Percentiles rank a stretch among this genome's conserved stretches.
Evolutionary conservation across 2,797 vertebrate species (phyloP).

Genomic region (Microctenopoma steveboyesi): DNA sequence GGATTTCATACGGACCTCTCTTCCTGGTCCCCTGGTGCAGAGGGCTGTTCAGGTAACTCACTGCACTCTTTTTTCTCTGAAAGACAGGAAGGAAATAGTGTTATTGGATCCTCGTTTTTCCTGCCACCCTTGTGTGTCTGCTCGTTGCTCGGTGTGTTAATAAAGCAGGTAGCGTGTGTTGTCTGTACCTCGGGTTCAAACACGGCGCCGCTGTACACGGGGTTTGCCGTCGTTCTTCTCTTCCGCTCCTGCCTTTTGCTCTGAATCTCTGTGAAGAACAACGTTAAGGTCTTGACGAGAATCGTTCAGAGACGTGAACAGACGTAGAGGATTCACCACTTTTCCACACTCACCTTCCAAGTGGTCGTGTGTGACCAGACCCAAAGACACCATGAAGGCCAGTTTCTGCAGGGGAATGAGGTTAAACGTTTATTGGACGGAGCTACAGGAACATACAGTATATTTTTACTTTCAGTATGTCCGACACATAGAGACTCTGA

Average conservation of each 20-base stretch:
- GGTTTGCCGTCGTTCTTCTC: conserved; percentile 98
- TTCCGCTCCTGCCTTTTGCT: conserved; percentile 98
- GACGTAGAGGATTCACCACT: no score
- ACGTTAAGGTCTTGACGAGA: background rate
- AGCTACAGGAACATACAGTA: no score
- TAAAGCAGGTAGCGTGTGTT: no score
- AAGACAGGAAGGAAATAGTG: conserved; percentile 8
- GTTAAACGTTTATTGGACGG: no score
- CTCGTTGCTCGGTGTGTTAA: no score
- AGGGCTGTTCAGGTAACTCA: conserved; percentile 99
- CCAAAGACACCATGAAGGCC: conserved; percentile 98
- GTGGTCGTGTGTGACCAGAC: conserved; percentile 97
- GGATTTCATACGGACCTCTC: conserved; percentile 89
- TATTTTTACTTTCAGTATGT: no score
- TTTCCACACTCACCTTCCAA: conserved; percentile 89
- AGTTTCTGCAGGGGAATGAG: conserved; percentile 89
- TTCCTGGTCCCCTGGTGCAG: conserved; percentile 97
- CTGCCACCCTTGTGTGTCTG: no score
- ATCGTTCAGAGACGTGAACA: no score
- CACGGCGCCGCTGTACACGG: conserved; percentile 97
- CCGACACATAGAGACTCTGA: no score
- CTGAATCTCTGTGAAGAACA: conserved; percentile 91
- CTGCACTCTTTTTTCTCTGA: conserved; percentile 98
- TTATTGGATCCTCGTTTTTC: no score
- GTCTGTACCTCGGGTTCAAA: conserved; percentile 89